These are phyloP conservation scores for Helarctos malayanus DNA, from an alignment of 2,797 vertebrate species.

Conservation along the genomic window DNA sequence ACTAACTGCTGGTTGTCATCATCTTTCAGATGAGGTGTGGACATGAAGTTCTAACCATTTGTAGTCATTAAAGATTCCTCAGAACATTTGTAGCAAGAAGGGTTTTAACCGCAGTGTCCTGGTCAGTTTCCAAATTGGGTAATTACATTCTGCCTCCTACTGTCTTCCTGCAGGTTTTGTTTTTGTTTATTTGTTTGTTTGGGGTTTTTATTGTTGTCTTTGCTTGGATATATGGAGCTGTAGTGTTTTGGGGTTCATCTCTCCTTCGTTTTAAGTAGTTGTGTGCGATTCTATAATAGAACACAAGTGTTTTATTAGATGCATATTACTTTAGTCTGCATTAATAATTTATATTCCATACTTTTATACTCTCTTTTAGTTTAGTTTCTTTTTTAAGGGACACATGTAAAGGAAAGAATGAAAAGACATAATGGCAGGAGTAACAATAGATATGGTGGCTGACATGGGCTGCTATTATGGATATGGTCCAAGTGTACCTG, in stretches of 20 bases:
- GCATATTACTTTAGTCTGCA: neutral
- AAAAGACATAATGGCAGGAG: neutral
- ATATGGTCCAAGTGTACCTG: neutral
- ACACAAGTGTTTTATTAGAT: neutral
- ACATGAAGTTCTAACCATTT: slow-evolving; percentile 57
- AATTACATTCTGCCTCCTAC: slow-evolving; percentile 61
- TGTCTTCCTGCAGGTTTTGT: slow-evolving; percentile 58
- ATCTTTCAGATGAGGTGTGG: slow-evolving; percentile 61
- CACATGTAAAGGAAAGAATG: neutral
- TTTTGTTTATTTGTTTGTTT: slow-evolving; percentile 76
- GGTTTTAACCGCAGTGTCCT: slow-evolving; percentile 70
- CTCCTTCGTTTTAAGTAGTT: neutral
- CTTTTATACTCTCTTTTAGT: neutral
- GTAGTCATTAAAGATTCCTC: slow-evolving; percentile 21
- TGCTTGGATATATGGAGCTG: neutral
- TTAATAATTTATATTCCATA: neutral
- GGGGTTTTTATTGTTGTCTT: slow-evolving; percentile 21
- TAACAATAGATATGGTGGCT: neutral
- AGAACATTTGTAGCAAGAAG: slow-evolving; percentile 25
- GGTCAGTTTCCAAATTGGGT: slow-evolving; percentile 58
- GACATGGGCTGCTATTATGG: neutral
- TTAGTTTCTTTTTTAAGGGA: slow-evolving; percentile 10
- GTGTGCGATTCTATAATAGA: neutral
- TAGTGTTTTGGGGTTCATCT: neutral
- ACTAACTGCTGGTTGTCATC: slow-evolving; percentile 23